Evolutionary conservation across 2,888 invertebrate species (phyloP).

Genomic region (Flabesymbios commensalis): DNA sequence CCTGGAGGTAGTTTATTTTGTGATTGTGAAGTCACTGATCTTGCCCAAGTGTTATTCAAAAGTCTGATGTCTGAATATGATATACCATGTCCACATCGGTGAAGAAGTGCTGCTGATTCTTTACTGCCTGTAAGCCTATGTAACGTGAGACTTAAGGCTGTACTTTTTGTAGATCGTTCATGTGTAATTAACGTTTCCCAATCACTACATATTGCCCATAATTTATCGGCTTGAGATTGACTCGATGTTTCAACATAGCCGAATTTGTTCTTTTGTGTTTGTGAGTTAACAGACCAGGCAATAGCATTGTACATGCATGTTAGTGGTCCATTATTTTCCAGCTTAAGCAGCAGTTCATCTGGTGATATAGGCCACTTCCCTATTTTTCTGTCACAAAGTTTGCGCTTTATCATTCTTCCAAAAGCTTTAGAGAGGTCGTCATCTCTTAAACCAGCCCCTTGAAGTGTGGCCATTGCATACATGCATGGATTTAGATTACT

Average conservation of each 20-base stretch:
- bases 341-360: neutral
- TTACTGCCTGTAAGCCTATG: too few species aligned
- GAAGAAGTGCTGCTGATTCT: too few species aligned
- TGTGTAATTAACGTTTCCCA: neutral
- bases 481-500: neutral
- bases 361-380: neutral
- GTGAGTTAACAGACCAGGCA: neutral
- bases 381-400: neutral
- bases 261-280: neutral
- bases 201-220: neutral
- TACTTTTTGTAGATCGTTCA: too few species aligned
- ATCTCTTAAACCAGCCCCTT: neutral
- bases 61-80: too few species aligned
- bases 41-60: too few species aligned
- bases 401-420: neutral
- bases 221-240: neutral
- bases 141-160: too few species aligned
- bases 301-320: neutral
- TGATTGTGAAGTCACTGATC: too few species aligned
- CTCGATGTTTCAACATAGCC: too few species aligned
- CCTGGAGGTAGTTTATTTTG: too few species aligned
- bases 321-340: neutral
- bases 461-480: neutral
- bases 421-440: neutral
- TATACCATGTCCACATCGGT: too few species aligned